Evolutionary conservation across 2,888 invertebrate species (phyloP).

Genomic region (Balanococcus diminutus): DNA sequence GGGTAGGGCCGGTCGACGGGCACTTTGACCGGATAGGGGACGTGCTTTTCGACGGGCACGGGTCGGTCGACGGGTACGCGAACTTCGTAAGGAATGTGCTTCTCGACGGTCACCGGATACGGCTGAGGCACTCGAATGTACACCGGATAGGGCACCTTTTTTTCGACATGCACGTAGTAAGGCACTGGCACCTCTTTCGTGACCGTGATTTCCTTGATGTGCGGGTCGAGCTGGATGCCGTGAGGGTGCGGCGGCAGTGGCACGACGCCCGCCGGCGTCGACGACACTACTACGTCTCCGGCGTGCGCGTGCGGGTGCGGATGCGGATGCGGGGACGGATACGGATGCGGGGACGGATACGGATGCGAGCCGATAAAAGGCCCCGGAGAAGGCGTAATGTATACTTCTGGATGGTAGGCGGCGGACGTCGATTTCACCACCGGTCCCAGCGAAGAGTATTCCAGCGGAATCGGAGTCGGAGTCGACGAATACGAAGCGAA

Average conservation of each 20-base stretch:
- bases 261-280: not conserved
- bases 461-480: not conserved
- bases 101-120: constrained; percentile 64
- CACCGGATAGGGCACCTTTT: constrained; percentile 75
- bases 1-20: constrained; percentile 67
- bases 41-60: constrained; percentile 71
- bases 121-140: constrained; percentile 69
- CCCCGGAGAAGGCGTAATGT: not conserved
- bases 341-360: not conserved
- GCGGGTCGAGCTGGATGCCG: constrained; percentile 60
- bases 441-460: not conserved
- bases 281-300: not conserved
- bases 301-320: not conserved
- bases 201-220: constrained; percentile 75
- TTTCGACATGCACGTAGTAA: constrained; percentile 67
- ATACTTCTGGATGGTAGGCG: constrained; percentile 34
- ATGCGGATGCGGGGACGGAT: not conserved
- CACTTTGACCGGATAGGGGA: constrained; percentile 77
- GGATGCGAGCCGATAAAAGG: not conserved
- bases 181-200: constrained; percentile 77
- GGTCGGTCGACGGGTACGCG: constrained; percentile 69
- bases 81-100: constrained; percentile 73
- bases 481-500: constrained; percentile 9
- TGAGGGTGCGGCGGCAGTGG: not conserved
- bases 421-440: not conserved